These are phyloP conservation scores for Sinocyclocheilus anshuiensis DNA, from an alignment of 2,113 vertebrate species.

Conservation along the genomic window DNA sequence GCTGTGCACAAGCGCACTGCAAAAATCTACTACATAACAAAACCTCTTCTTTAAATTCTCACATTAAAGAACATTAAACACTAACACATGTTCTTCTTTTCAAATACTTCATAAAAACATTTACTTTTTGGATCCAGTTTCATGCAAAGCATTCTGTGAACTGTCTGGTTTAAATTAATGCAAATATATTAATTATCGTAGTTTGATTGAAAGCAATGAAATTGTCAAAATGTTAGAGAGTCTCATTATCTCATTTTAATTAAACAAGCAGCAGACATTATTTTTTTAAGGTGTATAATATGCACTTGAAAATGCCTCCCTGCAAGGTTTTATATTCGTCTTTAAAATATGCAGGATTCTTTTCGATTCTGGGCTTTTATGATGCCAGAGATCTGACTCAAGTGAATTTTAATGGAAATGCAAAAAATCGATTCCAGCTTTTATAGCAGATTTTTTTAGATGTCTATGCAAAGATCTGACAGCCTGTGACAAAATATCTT, in stretches of 20 bases:
- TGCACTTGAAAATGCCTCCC: not conserved
- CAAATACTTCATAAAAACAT: not conserved
- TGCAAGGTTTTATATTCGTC: not conserved
- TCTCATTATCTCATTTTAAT: not conserved
- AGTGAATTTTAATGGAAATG: constrained; percentile 21
- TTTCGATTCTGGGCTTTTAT: constrained; percentile 6
- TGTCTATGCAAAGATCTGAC: constrained; percentile 28
- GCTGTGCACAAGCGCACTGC: not conserved
- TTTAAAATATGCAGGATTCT: not conserved
- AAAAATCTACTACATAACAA: not conserved
- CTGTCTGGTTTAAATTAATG: not conserved
- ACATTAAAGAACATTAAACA: not conserved
- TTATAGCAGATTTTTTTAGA: constrained; percentile 25
- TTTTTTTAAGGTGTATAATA: not conserved
- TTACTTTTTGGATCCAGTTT: not conserved
- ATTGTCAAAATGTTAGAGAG: not conserved
- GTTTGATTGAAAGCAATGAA: not conserved
- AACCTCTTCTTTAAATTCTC: not conserved
- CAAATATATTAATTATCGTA: not conserved
- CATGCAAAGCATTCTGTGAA: not conserved
- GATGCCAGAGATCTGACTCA: not conserved
- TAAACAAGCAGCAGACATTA: not conserved
- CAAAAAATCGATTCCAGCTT: constrained; percentile 8
- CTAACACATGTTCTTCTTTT: not conserved
- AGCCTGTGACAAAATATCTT: not conserved